Base-by-base conservation (phyloP, 2,888 invertebrate genomes). In the Drosophila maculinotata region DNA sequence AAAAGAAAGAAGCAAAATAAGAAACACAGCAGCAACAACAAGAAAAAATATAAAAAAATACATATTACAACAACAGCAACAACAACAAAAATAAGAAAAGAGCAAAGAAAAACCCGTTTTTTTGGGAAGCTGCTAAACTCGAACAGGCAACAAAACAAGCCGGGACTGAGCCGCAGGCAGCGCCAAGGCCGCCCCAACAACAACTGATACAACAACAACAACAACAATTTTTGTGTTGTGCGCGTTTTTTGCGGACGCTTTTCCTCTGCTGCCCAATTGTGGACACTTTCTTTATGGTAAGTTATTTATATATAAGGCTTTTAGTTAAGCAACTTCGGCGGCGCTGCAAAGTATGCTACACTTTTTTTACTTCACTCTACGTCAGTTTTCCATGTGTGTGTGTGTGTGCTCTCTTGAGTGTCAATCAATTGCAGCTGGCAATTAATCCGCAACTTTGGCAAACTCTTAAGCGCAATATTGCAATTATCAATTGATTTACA, bases 271-370 rank as follows among this genome's bases (percentile, higher is more conserved):
- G 33, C 48, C 47, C 26, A 51, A 35, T 42, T 63, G 69, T 69
- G 72, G 71, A 76, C 76, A 73, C 53, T 73, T 73, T 60, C 72
- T 76, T 57, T 73, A 73, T 70, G 72, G 72, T 73, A 71, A 73
- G 72, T 71, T 59, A 58, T 52, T 62, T 70, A 42, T 35, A 64
- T 51, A 14, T 23, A 35, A 51, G 35, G 14, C 39, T 31, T 30
- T n/a, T 7, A 30, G 23, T 28, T 45, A 30, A 30, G n/a, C 42
- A 47, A 25, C 15, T 15, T n/a, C 25, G 14, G 3, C 12, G 8
- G 41, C 49, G 48, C 57, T 31, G 3, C 23, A 60, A 75, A 71
- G 69, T 75, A 69, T 69, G 62, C 70, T 56, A 60, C 56, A 14
- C 0, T 48, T 57, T 69, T 47, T 10, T 10, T 2, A 5, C 10